Evolutionary conservation across 2,888 invertebrate species (phyloP).

Genomic region (Cryptosula pallasiana): DNA sequence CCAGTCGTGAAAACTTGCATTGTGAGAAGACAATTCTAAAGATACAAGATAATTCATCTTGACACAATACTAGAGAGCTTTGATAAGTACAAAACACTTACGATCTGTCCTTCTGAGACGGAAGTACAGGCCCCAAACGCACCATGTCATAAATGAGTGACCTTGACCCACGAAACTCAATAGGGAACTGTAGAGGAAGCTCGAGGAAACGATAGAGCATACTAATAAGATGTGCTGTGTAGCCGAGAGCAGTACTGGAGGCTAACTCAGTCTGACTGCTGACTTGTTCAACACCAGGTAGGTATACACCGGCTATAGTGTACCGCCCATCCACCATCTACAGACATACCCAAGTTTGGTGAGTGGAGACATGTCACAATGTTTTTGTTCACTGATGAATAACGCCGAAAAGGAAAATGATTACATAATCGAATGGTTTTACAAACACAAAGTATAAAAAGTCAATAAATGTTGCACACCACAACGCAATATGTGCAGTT

Average conservation of each 20-base stretch:
- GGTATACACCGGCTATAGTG: slow-evolving; percentile 59
- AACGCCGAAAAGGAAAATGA: no score
- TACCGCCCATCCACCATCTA: slow-evolving; percentile 28
- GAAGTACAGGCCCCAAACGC: not conserved
- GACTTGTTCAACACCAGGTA: slow-evolving; percentile 67
- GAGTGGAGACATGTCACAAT: no score
- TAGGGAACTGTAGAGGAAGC: slow-evolving; percentile 77
- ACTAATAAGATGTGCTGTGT: slow-evolving; percentile 74
- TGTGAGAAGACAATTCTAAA: no score
- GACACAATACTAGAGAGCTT: no score
- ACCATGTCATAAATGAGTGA: slow-evolving; percentile 55
- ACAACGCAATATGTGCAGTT: no score
- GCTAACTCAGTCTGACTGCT: slow-evolving; percentile 63
- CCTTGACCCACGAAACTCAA: slow-evolving; percentile 74
- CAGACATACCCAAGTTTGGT: not conserved
- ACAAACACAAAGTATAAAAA: no score
- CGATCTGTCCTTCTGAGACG: slow-evolving; percentile 19
- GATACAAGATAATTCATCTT: no score
- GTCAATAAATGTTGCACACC: no score
- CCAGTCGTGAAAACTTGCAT: no score
- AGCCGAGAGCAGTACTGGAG: slow-evolving; percentile 80
- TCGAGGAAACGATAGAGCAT: slow-evolving; percentile 77
- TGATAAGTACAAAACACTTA: no score
- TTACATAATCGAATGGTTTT: no score
- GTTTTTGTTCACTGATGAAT: no score